Conservation (phyloP, 2,888 invertebrate species). For the Lochmaea crataegi region DNA sequence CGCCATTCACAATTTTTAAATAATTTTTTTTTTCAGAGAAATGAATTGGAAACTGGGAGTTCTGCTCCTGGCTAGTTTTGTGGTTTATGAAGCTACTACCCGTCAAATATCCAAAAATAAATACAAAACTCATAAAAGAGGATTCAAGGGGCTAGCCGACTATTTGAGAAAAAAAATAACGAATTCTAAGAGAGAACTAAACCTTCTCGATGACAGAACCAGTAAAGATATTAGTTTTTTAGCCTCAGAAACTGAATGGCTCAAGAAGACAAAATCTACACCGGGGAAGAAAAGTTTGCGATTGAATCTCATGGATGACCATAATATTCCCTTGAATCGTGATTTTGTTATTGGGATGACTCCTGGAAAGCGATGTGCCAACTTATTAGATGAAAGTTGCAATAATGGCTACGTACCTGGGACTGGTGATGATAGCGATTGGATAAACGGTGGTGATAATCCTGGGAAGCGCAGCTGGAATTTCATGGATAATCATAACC, state of each 20-base stretch:
- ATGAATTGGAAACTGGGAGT: conserved; percentile 15
- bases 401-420: conserved; percentile 55
- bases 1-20: background rate
- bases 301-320: conserved; percentile 19
- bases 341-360: conserved; percentile 49
- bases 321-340: conserved; percentile 3
- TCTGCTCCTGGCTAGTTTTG: conserved; percentile 1
- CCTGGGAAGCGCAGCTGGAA: too few relatives aligned
- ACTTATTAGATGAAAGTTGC: conserved; percentile 69
- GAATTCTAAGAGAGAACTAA: conserved; percentile 11
- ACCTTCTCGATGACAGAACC: conserved; percentile 23
- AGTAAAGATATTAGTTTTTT: conserved; percentile 12
- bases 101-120: conserved; percentile 16
- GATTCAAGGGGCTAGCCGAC: background rate
- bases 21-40: conserved; percentile 17
- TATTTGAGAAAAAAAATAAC: background rate
- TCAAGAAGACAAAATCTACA: conserved; percentile 15
- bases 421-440: conserved; percentile 60
- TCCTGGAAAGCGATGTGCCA: conserved; percentile 36
- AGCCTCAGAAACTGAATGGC: conserved; percentile 20
- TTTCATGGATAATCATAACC: background rate
- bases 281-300: conserved; percentile 10
- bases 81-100: background rate
- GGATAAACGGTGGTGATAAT: conserved; percentile 41
- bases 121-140: background rate